Conservation (phyloP, 2,888 invertebrate genomes). For the Agelastica alni region DNA sequence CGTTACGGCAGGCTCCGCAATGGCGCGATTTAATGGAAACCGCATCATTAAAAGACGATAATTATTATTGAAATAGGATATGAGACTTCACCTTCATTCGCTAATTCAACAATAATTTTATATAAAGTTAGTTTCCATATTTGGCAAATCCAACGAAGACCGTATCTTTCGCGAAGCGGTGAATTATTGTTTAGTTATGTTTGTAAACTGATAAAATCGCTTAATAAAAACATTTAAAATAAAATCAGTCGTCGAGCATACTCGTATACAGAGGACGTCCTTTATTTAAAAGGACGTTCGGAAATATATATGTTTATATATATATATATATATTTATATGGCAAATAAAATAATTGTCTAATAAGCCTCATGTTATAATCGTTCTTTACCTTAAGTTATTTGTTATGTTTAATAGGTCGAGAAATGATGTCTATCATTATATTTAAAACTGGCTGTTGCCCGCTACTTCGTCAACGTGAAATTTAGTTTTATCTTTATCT, state of each 20-base stretch:
- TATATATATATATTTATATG: too few species aligned
- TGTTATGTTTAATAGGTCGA: too few species aligned
- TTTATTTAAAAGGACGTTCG: neutral
- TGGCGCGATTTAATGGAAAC: slow-evolving; percentile 1
- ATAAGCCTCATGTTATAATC: too few species aligned
- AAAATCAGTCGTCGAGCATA: neutral
- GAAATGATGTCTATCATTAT: too few species aligned
- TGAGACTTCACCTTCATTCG: slow-evolving; percentile 23
- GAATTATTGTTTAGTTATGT: slow-evolving; percentile 11
- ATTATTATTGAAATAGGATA: slow-evolving; percentile 10
- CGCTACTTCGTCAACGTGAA: too few species aligned
- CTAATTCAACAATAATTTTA: slow-evolving; percentile 25
- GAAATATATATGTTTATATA: too few species aligned
- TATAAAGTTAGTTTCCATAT: slow-evolving; percentile 30
- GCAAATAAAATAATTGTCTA: too few species aligned
- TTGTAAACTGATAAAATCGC: neutral
- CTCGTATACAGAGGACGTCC: neutral
- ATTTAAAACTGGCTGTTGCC: too few species aligned
- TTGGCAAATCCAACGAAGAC: slow-evolving; percentile 27
- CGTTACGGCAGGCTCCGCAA: slow-evolving; percentile 10
- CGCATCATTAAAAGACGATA: neutral
- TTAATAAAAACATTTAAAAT: neutral
- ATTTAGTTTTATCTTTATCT: too few species aligned
- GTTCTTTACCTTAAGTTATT: too few species aligned
- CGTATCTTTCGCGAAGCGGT: slow-evolving; percentile 13